Base-by-base conservation (phyloP, 2,797 vertebrate genomes). In the Hapalemur alaotrensis region DNA sequence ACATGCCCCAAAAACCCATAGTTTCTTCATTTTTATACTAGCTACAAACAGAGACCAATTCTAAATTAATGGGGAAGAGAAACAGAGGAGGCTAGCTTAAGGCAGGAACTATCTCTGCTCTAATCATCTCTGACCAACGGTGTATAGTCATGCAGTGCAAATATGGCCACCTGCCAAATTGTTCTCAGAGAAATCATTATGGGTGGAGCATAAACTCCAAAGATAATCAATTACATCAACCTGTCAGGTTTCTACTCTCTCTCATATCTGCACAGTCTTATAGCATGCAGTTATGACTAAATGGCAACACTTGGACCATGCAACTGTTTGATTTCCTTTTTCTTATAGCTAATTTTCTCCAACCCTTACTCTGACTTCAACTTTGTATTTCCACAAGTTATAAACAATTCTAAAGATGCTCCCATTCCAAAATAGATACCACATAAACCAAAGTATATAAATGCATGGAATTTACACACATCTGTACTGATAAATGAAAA, bases 61-160 rank as follows among this genome's bases (percentile, higher is more conserved):
- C 73, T 73, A 95, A 90, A 95, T 97, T 83, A 97, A 95, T 91
- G 90, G n/a, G 67, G 38, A 92, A 75, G 73, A 85, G 15, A 96
- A 91, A 95, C n/a, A 84, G 86, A 93, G 63, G 28, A 28, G 4
- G 14, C 52, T 82, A 93, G 88, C 92, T 90, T 92, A 85, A 96
- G 67, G 91, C 78, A 91, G 43, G 38, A 90, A 73, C 50, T 78
- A 61, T 92, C 46, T 84, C 59, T 91, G 20, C 38, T 95, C 43
- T 95, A 93, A 92, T 95, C 81, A 90, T 87, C 73, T 95, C 35
- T 97, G 85, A 82, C 69, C 67, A 82, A 78, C 84, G 54, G 46
- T 85, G 5, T 46, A 95, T 46, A 72, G 23, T 78, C 38, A 79
- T 82, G 52, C 93, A 61, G 35, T 95, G 0, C 18, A 90, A 78